Evolutionary conservation across 2,888 invertebrate species (phyloP).

Genomic region (Sesia bembeciformis): DNA sequence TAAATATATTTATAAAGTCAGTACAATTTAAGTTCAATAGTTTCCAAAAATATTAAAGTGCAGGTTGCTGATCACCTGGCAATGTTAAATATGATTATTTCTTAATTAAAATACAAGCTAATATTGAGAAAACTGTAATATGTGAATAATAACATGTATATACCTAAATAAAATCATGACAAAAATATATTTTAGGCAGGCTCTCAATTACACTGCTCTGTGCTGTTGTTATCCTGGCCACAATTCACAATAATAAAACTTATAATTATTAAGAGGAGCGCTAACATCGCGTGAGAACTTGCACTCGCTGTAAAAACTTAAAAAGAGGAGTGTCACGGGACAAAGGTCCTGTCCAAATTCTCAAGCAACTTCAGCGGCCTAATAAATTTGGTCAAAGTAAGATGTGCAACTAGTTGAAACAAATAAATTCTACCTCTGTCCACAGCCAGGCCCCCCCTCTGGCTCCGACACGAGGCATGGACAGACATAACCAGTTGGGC

Average conservation of each 20-base stretch:
- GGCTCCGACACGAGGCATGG: constrained; percentile 21
- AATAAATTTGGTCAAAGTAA: constrained; percentile 64
- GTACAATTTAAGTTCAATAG: constrained; percentile 77
- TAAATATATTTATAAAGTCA: constrained; percentile 77
- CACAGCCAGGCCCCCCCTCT: constrained; percentile 14
- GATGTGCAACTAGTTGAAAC: constrained; percentile 63
- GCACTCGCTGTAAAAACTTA: constrained; percentile 27
- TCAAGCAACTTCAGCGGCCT: constrained; percentile 55
- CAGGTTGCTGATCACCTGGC: constrained; percentile 76
- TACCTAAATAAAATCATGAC: constrained; percentile 75
- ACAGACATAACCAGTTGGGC: constrained; percentile 59
- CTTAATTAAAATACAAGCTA: constrained; percentile 77
- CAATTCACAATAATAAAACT: constrained; percentile 65
- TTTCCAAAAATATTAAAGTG: constrained; percentile 77
- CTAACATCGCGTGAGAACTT: constrained; percentile 55
- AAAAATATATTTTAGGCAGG: constrained; percentile 76
- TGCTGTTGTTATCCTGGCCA: constrained; percentile 67
- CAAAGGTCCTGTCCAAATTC: constrained; percentile 36
- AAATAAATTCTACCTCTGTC: constrained; percentile 39
- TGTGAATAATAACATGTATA: constrained; percentile 75
- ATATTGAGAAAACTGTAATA: constrained; percentile 76
- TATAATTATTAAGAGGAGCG: constrained; percentile 55
- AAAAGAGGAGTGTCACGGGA: constrained; percentile 35
- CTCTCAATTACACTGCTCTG: constrained; percentile 69
- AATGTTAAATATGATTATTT: constrained; percentile 76